Percentiles rank a stretch among this genome's conserved stretches.
Evolutionary conservation across 2,797 vertebrate species (phyloP).

Genomic region (Cossypha dichroa): DNA sequence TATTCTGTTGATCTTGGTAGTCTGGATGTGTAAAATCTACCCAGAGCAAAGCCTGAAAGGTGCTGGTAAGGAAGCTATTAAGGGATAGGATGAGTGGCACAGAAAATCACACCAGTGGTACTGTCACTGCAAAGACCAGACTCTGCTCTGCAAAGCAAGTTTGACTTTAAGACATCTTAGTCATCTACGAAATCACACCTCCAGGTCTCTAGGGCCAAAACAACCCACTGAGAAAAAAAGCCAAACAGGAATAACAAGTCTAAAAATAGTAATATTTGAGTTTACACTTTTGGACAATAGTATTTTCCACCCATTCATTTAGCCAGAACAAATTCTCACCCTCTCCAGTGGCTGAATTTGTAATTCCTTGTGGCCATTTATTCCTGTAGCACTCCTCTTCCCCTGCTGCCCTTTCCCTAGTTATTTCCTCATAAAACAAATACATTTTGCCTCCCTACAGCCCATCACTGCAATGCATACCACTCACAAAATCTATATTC

Average conservation of each 20-base stretch:
- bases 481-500: background rate
- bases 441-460: background rate
- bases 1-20: background rate
- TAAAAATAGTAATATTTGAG: background rate
- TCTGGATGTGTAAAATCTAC: background rate
- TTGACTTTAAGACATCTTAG: background rate
- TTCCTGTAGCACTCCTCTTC: background rate
- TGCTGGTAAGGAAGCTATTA: background rate
- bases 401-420: background rate
- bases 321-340: background rate
- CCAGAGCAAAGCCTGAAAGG: background rate
- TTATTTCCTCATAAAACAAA: background rate
- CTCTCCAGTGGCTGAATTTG: background rate
- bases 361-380: background rate
- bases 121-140: background rate
- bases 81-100: background rate
- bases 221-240: background rate
- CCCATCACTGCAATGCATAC: background rate
- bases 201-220: background rate
- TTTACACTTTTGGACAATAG: background rate
- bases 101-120: background rate
- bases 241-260: background rate
- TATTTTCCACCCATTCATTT: background rate
- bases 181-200: background rate
- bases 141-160: background rate